Evolutionary conservation across 1,140 invertebrate genomes (phyloP), one percentile per base, ranked within the genome.

Genomic region (Procambarus clarkii): DNA sequence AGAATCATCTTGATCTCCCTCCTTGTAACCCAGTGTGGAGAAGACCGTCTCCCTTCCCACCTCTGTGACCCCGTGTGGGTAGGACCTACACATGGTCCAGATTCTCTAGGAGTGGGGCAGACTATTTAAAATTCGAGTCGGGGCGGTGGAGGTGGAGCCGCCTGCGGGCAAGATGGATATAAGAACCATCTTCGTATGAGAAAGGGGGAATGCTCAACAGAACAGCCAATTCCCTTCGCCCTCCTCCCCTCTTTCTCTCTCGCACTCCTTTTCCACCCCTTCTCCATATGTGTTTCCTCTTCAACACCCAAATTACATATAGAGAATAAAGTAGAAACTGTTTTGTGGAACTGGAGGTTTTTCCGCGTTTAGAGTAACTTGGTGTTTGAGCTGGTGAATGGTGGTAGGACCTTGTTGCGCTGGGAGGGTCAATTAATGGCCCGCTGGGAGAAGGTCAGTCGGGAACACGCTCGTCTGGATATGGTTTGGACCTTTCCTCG

Each of bases 371-470:
- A 34, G 34, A 34, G 34, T 34, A 34, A 34, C 34, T 34, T 34
- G 34, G 34, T 34, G 34, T 34, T 34, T 34, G 34, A 34, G 34
- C 34, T 34, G 34, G 34, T 34, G 34, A 34, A 21, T 69, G 74
- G n/a, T 60, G 21, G 71, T 83, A 69, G 45, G 45, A 24, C 80
- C 78, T 50, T 89, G 78, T 89, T 82, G 9, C 60, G 15, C 50
- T 45, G 79, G 34, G 50, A 60, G 45, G 34, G 50, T 89, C 87
- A 89, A 89, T 89, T 89, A 89, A 89, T 89, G 81, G 87, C 79
- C 77, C 46, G 78, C 87, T 82, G 87, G 11, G 78, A 89, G 79
- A 89, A 46, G 78, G 87, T 74, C 80, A 45, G 79, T 15, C 15
- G 60, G 87, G 11, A 54, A 54, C n/a, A 45, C 45, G 44, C 13